These are phyloP conservation scores for Capricornis sumatraensis DNA, from an alignment of 2,113 vertebrate genomes.

Conservation along the genomic window DNA sequence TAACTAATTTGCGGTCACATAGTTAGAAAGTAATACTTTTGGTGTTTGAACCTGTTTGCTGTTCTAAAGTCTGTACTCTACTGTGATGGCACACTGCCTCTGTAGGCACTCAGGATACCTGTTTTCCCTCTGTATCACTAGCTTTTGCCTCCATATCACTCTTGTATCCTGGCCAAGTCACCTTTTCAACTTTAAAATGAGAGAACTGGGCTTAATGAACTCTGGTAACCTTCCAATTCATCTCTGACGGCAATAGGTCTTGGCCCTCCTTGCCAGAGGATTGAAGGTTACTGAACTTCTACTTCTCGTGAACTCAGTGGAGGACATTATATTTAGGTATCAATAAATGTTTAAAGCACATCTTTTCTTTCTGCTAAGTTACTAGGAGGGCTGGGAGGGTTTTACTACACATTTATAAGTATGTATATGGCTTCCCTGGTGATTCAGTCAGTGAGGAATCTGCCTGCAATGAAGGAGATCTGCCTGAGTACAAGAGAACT, in stretches of 20 bases:
- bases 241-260: neutral
- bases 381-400: neutral
- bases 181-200: neutral
- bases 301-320: neutral
- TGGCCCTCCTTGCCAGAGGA: neutral
- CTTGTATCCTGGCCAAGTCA: neutral
- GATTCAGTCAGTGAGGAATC: neutral
- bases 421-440: neutral
- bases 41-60: neutral
- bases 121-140: neutral
- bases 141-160: neutral
- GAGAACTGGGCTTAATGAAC: neutral
- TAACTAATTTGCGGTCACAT: neutral
- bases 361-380: neutral
- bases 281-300: constrained; percentile 5
- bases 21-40: neutral
- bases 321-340: neutral
- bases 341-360: neutral
- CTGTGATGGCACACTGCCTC: neutral
- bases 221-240: neutral
- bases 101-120: neutral
- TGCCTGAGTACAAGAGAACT: neutral
- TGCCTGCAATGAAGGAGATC: neutral
- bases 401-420: neutral
- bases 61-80: neutral